Evolutionary conservation across 2,888 invertebrate genomes (phyloP).

Genomic region (Standfussiana lucernea): DNA sequence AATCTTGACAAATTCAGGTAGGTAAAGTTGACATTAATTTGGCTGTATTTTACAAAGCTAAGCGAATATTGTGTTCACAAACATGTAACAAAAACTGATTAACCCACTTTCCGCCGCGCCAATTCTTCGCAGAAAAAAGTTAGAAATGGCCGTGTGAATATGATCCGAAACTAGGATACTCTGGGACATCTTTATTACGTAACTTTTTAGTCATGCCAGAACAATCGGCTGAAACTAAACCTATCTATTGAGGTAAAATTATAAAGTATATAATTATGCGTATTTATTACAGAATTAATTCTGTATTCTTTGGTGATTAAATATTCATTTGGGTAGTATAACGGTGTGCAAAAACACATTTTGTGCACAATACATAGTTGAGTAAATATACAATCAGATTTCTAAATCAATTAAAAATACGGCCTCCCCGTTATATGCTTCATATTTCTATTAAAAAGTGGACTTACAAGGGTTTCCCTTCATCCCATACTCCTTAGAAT

Average conservation of each 20-base stretch:
- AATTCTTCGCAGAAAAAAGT: no score
- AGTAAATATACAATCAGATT: constrained; percentile 1
- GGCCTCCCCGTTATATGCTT: constrained; percentile 13
- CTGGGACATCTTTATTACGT: no score
- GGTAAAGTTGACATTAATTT: constrained; percentile 1
- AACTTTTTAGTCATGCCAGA: constrained; percentile 5
- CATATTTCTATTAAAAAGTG: constrained; percentile 26
- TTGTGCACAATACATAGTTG: constrained; percentile 33
- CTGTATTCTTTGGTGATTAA: constrained; percentile 27
- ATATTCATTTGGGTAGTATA: constrained; percentile 7
- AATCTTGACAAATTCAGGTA: background rate
- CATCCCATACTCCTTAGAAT: constrained; percentile 1
- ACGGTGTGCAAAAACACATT: constrained; percentile 14
- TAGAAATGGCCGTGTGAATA: no score
- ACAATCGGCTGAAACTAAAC: constrained; percentile 1
- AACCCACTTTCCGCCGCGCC: no score
- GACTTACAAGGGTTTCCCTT: constrained; percentile 1
- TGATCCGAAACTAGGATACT: no score
- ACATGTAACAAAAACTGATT: no score
- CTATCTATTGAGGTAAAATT: background rate
- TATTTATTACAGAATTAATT: constrained; percentile 24
- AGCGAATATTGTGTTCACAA: background rate
- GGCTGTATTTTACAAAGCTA: constrained; percentile 17
- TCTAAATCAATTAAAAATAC: constrained; percentile 1
- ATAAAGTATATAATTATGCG: constrained; percentile 10